Base-by-base conservation (phyloP, 2,113 vertebrate species). In the Spea bombifrons region DNA sequence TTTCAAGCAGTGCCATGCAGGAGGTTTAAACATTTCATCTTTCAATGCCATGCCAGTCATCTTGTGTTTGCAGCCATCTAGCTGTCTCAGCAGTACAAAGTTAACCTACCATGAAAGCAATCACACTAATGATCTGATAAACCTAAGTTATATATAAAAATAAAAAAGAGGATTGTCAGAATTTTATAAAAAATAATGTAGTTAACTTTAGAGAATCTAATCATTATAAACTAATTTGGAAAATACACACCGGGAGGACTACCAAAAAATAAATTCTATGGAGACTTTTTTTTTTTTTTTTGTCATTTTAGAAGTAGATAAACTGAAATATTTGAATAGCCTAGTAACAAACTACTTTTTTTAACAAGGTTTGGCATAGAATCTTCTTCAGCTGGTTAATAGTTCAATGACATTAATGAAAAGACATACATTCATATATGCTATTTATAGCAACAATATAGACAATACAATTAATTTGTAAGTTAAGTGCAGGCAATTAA, bases 1-100 rank as follows among this genome's bases (percentile, higher is more conserved):
- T 74, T 13, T 80, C 78, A 80, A 80, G 71, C 78, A 67, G 71
- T n/a, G 78, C 78, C 55, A 68, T 45, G 78, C 78, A 80, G 78
- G 78, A 63, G 78, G 68, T 63, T 52, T 80, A 74, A 80, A 74
- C 65, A 80, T 50, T 80, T 46, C 61, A 48, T 16, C 50, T 57
- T 63, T 4, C 15, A 50, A 66, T 73, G 52, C 64, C 78, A 44
- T 43, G n/a, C 8, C 46, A 49, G 45, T 68, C 61, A 52, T 67
- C 71, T 80, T 68, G 6, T 61, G 10, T 74, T 71, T 80, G 64
- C 30, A 68, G 78, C 71, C 53, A 57, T 53, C 55, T 73, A 80
- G 71, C 65, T 73, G 44, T 80, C 78, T 80, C 78, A 80, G 78
- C 78, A 80, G 78, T 74, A 44, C 52, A 74, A 68, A 80, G 74